These are phyloP conservation scores for Stichodactyla helianthus DNA, from an alignment of 64 coral and sea anemone genomes.

Conservation along the genomic window DNA sequence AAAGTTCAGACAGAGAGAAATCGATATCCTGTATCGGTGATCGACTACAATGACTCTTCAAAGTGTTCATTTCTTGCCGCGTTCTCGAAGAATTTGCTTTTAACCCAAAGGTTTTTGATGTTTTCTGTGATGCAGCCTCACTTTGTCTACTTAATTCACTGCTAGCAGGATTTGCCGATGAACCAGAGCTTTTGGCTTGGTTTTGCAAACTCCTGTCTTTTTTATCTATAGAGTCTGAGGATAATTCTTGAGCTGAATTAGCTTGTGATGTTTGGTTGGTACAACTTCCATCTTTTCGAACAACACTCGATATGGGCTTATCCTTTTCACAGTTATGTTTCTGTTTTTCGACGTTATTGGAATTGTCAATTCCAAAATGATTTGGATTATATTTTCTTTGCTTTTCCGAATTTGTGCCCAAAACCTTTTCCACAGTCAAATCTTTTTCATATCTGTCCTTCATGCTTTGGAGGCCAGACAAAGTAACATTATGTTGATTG, in stretches of 20 bases:
- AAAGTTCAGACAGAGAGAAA: not conserved
- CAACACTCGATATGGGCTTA: not conserved
- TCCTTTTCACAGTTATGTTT: not conserved
- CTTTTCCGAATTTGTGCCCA: constrained; percentile 6
- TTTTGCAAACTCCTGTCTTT: too few species aligned
- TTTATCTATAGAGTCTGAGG: too few species aligned
- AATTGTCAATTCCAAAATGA: not conserved
- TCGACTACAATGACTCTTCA: constrained; percentile 2
- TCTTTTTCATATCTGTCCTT: constrained; percentile 73
- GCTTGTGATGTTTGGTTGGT: not conserved
- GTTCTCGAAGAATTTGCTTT: too few species aligned
- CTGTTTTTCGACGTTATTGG: not conserved
- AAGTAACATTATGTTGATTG: constrained; percentile 57
- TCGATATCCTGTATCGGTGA: not conserved
- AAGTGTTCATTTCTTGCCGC: not conserved
- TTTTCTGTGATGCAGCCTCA: not conserved
- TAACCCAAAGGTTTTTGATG: not conserved
- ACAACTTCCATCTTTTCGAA: too few species aligned
- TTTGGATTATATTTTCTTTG: not conserved
- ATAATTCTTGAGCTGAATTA: not conserved
- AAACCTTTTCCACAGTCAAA: constrained; percentile 44
- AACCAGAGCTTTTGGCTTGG: too few species aligned
- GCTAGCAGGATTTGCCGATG: not conserved
- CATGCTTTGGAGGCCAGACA: constrained; percentile 53
- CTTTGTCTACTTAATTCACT: not conserved